Evolutionary conservation across 2,113 vertebrate genomes (phyloP).

Genomic region (Apodemus sylvaticus): DNA sequence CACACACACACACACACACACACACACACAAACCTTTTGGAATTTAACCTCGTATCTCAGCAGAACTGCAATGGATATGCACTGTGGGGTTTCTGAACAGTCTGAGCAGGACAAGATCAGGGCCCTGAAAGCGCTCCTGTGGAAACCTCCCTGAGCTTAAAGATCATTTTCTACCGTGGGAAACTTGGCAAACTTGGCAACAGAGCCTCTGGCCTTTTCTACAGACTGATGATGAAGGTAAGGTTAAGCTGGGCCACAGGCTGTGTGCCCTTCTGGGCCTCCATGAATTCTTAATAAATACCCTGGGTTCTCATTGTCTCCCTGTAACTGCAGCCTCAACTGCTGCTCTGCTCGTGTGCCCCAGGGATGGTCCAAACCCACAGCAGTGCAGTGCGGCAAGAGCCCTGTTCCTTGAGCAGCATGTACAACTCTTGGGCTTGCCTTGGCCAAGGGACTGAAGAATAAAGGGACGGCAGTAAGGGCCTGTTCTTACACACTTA

Average conservation of each 20-base stretch:
- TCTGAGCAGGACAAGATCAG: background rate
- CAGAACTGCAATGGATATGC: background rate
- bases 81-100: background rate
- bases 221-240: background rate
- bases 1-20: too few relatives aligned
- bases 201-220: background rate
- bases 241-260: background rate
- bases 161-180: background rate
- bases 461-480: background rate
- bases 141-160: background rate
- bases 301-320: background rate
- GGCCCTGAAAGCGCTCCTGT: background rate
- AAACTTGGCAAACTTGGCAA: slow-evolving; percentile 1
- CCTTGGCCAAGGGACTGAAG: background rate
- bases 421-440: background rate
- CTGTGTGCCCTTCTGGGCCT: background rate
- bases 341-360: background rate
- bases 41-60: background rate
- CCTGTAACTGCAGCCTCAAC: background rate
- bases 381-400: background rate
- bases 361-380: background rate
- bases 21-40: too few relatives aligned
- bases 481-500: background rate
- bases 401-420: background rate
- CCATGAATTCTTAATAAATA: background rate